Evolutionary conservation across 2,113 vertebrate species (phyloP).

Genomic region (Anhinga anhinga): DNA sequence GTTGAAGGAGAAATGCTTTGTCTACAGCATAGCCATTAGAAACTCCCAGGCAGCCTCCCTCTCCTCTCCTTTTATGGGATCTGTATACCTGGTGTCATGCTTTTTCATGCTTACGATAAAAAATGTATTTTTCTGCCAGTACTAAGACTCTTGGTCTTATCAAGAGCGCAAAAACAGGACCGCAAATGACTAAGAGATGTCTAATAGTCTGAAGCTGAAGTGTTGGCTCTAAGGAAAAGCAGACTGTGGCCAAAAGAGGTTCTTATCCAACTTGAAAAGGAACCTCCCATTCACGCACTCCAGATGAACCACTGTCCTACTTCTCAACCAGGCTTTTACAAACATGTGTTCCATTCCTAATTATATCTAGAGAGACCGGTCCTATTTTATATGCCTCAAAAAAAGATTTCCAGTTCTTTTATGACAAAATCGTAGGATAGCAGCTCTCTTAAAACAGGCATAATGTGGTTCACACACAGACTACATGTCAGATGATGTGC

Average conservation of each 20-base stretch:
- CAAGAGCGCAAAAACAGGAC: neutral
- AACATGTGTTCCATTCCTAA: neutral
- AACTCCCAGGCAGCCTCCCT: neutral
- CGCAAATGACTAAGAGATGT: neutral
- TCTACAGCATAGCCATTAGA: neutral
- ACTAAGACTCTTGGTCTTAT: neutral
- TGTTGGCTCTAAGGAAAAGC: neutral
- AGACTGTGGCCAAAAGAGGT: neutral
- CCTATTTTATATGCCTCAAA: too few relatives aligned
- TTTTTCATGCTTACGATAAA: neutral
- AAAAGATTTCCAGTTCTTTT: neutral
- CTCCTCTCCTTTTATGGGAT: neutral
- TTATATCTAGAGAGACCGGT: neutral
- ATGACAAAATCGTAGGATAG: neutral
- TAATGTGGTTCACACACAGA: neutral
- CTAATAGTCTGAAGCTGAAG: neutral
- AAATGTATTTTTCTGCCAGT: neutral
- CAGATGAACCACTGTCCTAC: neutral
- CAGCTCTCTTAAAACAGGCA: neutral
- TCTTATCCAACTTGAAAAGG: neutral
- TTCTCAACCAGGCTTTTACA: neutral
- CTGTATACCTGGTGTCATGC: rapidly evolving
- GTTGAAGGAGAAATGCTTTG: neutral
- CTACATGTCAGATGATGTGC: neutral
- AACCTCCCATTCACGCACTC: neutral